Base-by-base conservation (phyloP, 2,113 vertebrate species). In the Micronycteris hirsuta region DNA sequence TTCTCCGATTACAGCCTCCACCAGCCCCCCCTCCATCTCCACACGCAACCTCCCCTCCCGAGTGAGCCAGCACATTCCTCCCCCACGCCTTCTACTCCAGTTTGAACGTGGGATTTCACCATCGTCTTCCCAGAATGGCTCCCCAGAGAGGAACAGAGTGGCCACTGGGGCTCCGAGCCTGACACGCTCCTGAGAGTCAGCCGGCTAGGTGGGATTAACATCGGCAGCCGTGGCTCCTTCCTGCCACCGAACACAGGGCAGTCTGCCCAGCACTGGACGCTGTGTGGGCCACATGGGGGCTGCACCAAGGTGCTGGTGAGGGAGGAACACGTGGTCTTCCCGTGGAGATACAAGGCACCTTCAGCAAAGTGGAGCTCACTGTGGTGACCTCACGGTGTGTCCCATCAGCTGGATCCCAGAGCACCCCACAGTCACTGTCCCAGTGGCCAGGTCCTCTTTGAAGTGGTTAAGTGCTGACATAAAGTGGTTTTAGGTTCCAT, bases 351-450 rank as follows among this genome's bases (percentile, higher is more conserved):
- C 63, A 14, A 45, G 36, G 81, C 19, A 13, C 54, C 56, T 26
- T 16, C 78, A n/a, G 33, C 28, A 41, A 28, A 47, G 36, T 11
- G 7, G 47, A 19, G 67, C 9, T 2, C n/a, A 38, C 2, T 3
- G 36, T 15, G 28, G 70, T 36, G 13, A 54, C 84, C 22, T 77
- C 24, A 1, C 0, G 16, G 24, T 2, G 45, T 9, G 4, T 45
- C 91, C 0, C 0, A 14, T 24, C 0, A 3, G 70, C 11, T 3
- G 0, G 17, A 80, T 5, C 31, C 38, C 54, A 3, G 24, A 24
- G 24, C 41, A 26, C 17, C 36, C 24, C 0, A 9, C 9, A 41
- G 36, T 43, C 22, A 4, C 47, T 31, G 5, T 19, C 56, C 49
- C 16, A 1, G 16, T 0, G 5, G 20, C 24, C 2, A 5, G 16